Percentiles rank a stretch among this genome's conserved stretches.
Evolutionary conservation across 2,888 invertebrate genomes (phyloP).

Genomic region (Tethea ocularis): DNA sequence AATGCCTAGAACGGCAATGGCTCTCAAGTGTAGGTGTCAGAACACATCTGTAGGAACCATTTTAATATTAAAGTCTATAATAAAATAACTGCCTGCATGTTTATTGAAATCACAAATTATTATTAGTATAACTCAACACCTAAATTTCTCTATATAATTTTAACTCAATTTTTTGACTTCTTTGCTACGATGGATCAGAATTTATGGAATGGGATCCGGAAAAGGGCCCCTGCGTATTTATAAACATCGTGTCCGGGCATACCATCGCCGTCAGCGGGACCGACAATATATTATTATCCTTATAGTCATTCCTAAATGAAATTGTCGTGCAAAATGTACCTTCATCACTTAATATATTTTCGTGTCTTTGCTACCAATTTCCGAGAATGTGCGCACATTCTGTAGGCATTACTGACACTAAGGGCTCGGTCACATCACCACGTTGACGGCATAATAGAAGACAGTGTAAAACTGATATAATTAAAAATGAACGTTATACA

Average conservation of each 20-base stretch:
- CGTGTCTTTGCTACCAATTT: neutral
- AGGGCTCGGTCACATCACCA: conserved; percentile 17
- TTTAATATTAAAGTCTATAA: too few relatives aligned
- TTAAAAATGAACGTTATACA: too few relatives aligned
- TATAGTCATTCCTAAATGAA: neutral
- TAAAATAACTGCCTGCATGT: too few relatives aligned
- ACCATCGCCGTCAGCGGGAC: neutral
- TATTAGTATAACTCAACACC: too few relatives aligned
- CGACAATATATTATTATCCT: neutral
- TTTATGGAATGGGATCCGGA: neutral
- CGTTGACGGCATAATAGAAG: conserved; percentile 31
- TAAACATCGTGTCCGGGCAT: neutral
- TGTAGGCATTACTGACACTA: conserved; percentile 16
- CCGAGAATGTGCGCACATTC: conserved; percentile 1
- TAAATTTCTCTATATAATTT: neutral
- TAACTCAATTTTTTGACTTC: neutral
- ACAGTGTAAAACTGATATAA: conserved; percentile 36
- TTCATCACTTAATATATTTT: neutral
- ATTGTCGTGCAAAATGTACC: neutral
- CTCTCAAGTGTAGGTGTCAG: too few relatives aligned
- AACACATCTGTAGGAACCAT: too few relatives aligned
- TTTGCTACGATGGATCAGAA: neutral
- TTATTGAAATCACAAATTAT: too few relatives aligned
- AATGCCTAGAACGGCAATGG: too few relatives aligned
- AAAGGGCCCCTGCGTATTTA: neutral